phyloP scores from a whole-genome alignment of 2,888 invertebrate genomes.

The Thysanoteuthis rhombus region DNA sequence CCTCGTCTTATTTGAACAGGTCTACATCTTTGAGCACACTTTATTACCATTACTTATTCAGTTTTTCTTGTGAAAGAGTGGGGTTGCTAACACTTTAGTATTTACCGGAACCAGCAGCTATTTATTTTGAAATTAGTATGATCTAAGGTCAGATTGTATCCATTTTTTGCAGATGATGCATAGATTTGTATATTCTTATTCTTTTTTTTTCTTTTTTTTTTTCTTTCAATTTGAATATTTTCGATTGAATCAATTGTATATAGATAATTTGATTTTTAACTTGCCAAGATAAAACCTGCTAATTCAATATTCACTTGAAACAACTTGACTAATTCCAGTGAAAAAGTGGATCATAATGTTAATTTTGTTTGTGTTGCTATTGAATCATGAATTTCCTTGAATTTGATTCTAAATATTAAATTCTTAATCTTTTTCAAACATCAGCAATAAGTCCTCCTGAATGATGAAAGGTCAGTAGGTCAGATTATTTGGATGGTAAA shows the following conservation, averaged over 20 bases:
- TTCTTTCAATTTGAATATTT: neutral
- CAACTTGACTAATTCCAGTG: neutral
- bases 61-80: neutral
- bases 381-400: neutral
- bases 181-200: neutral
- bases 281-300: neutral
- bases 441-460: neutral
- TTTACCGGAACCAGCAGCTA: neutral
- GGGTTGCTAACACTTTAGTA: too few species aligned
- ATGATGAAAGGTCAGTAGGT: neutral
- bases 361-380: neutral
- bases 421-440: neutral
- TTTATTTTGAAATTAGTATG: neutral
- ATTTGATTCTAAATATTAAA: neutral
- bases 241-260: neutral
- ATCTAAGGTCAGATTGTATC: neutral
- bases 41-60: neutral
- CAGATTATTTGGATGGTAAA: neutral
- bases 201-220: neutral
- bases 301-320: neutral
- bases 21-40: slow-evolving; percentile 12
- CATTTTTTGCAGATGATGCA: neutral
- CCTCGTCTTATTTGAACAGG: neutral
- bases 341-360: neutral
- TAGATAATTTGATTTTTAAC: neutral